phyloP scores from a whole-genome alignment of 2,888 invertebrate species.

The Diabrotica balteata region DNA sequence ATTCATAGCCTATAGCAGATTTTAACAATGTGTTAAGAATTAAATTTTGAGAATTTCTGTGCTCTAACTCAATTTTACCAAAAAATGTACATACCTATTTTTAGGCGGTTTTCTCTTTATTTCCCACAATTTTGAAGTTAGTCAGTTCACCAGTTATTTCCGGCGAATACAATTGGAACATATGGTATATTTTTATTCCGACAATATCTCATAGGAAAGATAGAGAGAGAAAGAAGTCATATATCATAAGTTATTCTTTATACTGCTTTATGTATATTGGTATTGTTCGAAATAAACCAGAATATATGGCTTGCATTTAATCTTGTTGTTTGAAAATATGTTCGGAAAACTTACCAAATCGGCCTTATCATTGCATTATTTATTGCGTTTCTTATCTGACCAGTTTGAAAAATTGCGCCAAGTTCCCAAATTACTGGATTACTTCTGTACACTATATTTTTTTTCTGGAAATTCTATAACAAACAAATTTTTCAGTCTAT shows the following conservation, averaged over 20 bases:
- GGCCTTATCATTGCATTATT: not conserved
- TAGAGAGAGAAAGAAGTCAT: not conserved
- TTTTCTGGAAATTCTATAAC: too few species aligned
- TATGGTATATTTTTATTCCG: slow-evolving; percentile 1
- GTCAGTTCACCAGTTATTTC: not conserved
- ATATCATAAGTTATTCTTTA: slow-evolving; percentile 13
- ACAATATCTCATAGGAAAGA: not conserved
- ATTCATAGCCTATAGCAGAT: too few species aligned
- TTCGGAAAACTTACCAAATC: slow-evolving; percentile 1
- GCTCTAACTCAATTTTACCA: too few species aligned
- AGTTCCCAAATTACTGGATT: too few species aligned
- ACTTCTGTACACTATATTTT: too few species aligned
- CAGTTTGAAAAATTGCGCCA: not conserved
- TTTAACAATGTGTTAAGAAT: too few species aligned
- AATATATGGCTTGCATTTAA: slow-evolving; percentile 5
- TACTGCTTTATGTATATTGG: slow-evolving; percentile 12
- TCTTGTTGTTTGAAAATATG: slow-evolving; percentile 6
- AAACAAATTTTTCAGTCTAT: too few species aligned
- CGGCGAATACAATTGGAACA: not conserved
- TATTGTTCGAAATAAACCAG: slow-evolving; percentile 3
- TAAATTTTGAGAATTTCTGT: too few species aligned
- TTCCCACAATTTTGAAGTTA: not conserved
- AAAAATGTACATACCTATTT: too few species aligned
- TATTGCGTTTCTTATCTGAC: not conserved
- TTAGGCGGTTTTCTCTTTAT: not conserved